Conservation (phyloP, 2,888 invertebrate genomes). For the Anthoptus insignis region DNA sequence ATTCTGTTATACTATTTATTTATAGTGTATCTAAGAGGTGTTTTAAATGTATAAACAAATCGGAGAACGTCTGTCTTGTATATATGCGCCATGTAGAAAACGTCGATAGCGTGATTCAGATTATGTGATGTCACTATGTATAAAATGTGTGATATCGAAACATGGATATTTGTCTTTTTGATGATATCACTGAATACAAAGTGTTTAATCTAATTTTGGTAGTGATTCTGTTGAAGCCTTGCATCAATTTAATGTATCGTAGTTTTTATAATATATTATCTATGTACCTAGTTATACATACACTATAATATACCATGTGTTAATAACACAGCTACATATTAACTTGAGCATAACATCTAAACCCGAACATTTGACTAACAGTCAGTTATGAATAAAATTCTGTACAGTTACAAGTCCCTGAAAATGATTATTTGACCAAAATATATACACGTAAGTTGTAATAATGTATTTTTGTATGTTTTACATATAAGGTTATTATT, state of each 20-base stretch:
- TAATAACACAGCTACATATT: conserved; percentile 52
- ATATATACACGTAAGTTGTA: conserved; percentile 37
- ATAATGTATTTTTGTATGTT: no score
- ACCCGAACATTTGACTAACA: conserved; percentile 55
- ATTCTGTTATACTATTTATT: no score
- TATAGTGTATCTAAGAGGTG: no score
- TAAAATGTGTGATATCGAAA: no score
- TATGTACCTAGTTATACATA: conserved; percentile 27
- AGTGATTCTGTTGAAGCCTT: background rate
- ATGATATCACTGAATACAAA: background rate
- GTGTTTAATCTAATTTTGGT: background rate
- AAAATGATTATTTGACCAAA: background rate
- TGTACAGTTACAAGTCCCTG: conserved; percentile 56
- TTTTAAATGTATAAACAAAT: no score
- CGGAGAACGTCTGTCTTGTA: no score
- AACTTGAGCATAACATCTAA: conserved; percentile 66
- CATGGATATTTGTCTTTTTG: no score
- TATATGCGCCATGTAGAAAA: no score
- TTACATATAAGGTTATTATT: no score
- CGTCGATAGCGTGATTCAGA: no score
- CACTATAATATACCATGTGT: conserved; percentile 46
- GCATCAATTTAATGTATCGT: background rate
- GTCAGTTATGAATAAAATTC: conserved; percentile 56
- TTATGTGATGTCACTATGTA: no score
- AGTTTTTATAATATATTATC: no score